A percentile compares a stretch with the other conserved stretches of the same genome.
Conservation (phyloP, 1,140 invertebrate genomes). For the Scaptomyza graminum region DNA sequence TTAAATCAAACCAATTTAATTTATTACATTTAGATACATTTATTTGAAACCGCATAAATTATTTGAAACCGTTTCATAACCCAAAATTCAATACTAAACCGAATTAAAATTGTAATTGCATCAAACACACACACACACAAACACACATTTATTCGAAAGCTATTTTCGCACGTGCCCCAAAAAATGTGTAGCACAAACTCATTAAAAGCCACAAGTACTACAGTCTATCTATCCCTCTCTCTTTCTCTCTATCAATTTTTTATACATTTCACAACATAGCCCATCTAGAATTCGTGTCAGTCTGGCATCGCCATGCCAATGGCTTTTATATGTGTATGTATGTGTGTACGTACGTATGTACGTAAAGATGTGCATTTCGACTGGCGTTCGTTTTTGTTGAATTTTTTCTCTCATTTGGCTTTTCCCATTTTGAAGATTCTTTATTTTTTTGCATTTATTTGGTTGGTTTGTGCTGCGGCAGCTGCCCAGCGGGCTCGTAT, state of each 20-base stretch:
- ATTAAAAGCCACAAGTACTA: conserved; percentile 9
- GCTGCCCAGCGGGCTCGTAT: conserved; percentile 56
- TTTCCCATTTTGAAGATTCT: background rate
- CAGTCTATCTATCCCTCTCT: too few relatives aligned
- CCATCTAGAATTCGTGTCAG: conserved; percentile 40
- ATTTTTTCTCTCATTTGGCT: background rate
- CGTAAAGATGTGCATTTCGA: conserved; percentile 27
- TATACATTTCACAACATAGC: conserved; percentile 1
- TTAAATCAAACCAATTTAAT: too few relatives aligned
- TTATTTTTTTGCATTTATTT: conserved; percentile 11
- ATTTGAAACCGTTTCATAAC: too few relatives aligned
- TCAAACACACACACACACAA: background rate
- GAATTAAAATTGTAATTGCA: too few relatives aligned
- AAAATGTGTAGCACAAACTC: conserved; percentile 12
- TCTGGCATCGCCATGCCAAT: conserved; percentile 27
- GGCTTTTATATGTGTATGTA: conserved; percentile 7
- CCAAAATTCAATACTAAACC: too few relatives aligned
- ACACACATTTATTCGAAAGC: too few relatives aligned
- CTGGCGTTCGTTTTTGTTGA: conserved; percentile 18
- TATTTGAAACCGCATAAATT: too few relatives aligned
- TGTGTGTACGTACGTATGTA: too few relatives aligned
- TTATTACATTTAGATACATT: too few relatives aligned
- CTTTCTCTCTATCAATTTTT: background rate
- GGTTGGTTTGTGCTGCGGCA: conserved; percentile 39
- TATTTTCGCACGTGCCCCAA: background rate